Conservation (phyloP, 2,797 vertebrate genomes). For the Acipenser transmontanus region DNA sequence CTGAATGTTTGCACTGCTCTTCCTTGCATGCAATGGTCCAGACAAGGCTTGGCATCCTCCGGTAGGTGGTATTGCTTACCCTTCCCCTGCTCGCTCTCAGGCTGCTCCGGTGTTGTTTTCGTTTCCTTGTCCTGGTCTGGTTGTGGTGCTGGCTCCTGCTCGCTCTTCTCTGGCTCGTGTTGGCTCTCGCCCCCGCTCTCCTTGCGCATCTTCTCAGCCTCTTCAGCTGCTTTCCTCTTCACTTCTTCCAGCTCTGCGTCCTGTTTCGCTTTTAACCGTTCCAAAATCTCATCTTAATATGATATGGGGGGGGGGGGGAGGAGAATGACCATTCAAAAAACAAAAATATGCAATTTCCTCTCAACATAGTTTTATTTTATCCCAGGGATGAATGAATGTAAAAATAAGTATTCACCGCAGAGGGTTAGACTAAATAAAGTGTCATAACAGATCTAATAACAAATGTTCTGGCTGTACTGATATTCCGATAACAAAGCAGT, state of each 20-base stretch:
- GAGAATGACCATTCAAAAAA: neutral
- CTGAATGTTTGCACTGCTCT: no score
- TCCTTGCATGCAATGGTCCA: no score
- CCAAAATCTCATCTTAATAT: conserved; percentile 83
- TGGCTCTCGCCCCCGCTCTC: conserved; percentile 50
- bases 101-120: conserved; percentile 32
- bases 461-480: no score
- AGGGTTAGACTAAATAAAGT: no score
- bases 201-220: conserved; percentile 60
- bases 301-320: conserved; percentile 2
- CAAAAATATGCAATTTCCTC: no score
- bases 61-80: no score
- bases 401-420: no score
- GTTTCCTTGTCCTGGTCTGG: conserved; percentile 43
- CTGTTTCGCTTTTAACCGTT: conserved; percentile 72
- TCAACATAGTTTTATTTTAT: no score
- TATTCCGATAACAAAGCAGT: no score
- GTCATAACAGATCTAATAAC: no score
- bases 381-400: no score
- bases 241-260: conserved; percentile 76
- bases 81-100: conserved; percentile 41
- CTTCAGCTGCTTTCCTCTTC: conserved; percentile 66
- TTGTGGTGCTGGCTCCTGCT: conserved; percentile 39
- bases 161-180: conserved; percentile 58
- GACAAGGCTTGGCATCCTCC: no score